phyloP scores from a whole-genome alignment of 2,113 vertebrate species.

The Cynocephalus volans region DNA sequence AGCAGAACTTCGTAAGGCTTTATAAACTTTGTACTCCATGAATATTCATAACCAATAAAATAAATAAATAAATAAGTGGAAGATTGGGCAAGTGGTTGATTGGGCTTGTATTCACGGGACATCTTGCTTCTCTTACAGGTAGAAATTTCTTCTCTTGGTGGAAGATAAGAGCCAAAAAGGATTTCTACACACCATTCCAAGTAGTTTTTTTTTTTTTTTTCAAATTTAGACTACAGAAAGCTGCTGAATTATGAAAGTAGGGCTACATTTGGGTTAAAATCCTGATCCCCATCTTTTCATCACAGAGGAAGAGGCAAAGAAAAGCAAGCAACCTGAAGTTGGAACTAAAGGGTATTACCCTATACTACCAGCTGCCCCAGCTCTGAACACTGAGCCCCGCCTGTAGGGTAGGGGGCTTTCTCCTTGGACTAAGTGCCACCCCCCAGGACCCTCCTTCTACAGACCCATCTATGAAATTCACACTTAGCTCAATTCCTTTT shows the following conservation, averaged over 20 bases:
- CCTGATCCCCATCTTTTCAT: neutral
- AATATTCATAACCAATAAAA: too few relatives aligned
- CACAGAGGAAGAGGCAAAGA: conserved; percentile 47
- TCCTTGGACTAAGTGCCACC: neutral
- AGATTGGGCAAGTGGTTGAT: neutral
- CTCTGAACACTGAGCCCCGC: neutral
- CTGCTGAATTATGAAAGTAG: conserved; percentile 39
- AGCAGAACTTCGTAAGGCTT: neutral
- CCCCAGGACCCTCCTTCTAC: neutral
- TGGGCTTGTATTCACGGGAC: conserved; percentile 2
- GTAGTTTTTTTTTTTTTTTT: conserved; percentile 5
- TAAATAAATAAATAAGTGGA: neutral
- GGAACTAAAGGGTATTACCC: neutral
- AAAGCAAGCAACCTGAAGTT: conserved; percentile 2
- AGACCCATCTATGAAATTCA: conserved; percentile 22
- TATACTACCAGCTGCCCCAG: neutral
- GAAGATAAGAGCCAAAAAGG: neutral
- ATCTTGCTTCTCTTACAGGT: neutral
- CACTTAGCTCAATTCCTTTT: conserved; percentile 51
- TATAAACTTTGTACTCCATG: neutral
- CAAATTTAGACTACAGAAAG: conserved; percentile 48
- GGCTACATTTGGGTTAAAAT: conserved; percentile 47
- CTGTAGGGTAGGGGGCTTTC: neutral
- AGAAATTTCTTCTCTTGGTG: conserved; percentile 57
- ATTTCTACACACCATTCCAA: neutral